Conservation (phyloP, 2,113 vertebrate genomes). For the Tenebrosternarchus preto region DNA sequence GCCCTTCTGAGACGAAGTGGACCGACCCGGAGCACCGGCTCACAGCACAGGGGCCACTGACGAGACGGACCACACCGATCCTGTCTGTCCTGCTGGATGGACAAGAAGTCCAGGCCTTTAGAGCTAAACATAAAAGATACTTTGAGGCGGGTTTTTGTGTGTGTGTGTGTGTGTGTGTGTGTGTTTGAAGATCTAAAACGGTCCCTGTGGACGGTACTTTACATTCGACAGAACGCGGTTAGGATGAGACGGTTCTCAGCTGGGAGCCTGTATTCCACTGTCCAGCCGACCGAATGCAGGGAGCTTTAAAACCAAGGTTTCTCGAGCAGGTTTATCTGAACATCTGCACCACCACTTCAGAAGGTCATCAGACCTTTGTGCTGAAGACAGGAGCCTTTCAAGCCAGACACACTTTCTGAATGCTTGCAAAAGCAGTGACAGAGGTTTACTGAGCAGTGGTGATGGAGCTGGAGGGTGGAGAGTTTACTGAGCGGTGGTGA, state of each 20-base stretch:
- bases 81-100: not conserved
- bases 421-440: no score
- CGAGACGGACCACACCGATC: conserved; percentile 4
- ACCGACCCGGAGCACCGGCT: conserved; percentile 31
- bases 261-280: not conserved
- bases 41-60: not conserved
- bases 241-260: conserved; percentile 5
- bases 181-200: not conserved
- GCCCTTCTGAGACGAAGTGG: not conserved
- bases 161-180: not conserved
- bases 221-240: not conserved
- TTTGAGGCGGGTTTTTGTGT: not conserved
- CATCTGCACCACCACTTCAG: not conserved
- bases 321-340: not conserved
- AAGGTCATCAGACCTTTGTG: not conserved
- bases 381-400: not conserved
- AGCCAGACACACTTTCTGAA: not conserved
- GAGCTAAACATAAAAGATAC: not conserved
- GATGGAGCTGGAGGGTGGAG: no score
- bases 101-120: not conserved
- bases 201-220: not conserved
- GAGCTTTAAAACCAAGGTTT: not conserved
- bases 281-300: not conserved
- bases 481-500: no score
- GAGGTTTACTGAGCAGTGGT: no score